Conservation (phyloP, 1,140 invertebrate species). For the Diorhabda carinulata region DNA sequence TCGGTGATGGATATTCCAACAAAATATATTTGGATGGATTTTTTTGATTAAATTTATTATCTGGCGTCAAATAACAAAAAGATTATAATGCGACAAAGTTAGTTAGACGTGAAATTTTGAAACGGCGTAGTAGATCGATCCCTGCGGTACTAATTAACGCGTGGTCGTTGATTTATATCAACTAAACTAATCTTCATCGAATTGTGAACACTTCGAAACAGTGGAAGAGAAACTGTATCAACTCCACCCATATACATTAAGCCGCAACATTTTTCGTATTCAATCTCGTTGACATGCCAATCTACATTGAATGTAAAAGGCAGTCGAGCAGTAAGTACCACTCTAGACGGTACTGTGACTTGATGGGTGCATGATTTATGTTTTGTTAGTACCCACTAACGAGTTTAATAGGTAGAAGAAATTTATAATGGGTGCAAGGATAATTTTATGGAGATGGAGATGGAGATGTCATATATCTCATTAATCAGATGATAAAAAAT, state of each 20-base stretch:
- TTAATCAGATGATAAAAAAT: no score
- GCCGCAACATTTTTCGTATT: background rate
- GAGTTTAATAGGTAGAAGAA: background rate
- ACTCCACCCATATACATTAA: background rate
- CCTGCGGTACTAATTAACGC: background rate
- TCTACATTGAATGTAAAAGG: slow-evolving; percentile 2
- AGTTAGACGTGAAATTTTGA: no score
- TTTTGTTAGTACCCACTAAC: background rate
- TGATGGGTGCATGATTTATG: background rate
- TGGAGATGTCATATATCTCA: no score
- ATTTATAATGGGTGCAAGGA: no score
- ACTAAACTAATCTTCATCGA: background rate
- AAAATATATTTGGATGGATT: no score
- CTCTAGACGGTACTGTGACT: background rate
- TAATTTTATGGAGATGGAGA: no score
- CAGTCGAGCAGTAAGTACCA: background rate
- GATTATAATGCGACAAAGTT: no score
- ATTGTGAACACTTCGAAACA: background rate
- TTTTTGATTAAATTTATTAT: no score
- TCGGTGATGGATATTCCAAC: no score
- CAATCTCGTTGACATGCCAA: background rate
- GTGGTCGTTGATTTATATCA: background rate
- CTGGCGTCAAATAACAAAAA: no score
- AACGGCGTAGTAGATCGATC: no score
- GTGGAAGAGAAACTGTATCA: slow-evolving; percentile 2